Evolutionary conservation across 2,797 vertebrate genomes (phyloP).

Genomic region (Kryptolebias ocellatus): DNA sequence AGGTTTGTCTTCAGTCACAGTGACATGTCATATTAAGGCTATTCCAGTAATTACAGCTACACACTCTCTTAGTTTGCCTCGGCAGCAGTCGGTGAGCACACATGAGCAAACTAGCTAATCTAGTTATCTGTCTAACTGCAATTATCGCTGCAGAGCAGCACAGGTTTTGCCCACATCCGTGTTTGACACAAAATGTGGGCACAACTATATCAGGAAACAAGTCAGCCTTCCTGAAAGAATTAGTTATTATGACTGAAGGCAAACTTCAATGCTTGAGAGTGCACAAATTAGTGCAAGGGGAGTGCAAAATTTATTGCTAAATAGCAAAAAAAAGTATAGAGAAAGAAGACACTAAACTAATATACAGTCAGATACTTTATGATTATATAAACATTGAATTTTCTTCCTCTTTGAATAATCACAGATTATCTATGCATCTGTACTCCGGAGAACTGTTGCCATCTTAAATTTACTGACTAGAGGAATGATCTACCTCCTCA

Average conservation of each 20-base stretch:
- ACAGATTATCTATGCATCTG: not conserved
- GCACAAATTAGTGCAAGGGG: not conserved
- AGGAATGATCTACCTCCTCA: too few relatives aligned
- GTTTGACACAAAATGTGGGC: not conserved
- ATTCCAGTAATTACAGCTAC: conserved; percentile 14
- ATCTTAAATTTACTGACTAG: too few relatives aligned
- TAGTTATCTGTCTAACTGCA: conserved; percentile 22
- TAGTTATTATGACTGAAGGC: not conserved
- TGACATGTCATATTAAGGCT: conserved; percentile 8
- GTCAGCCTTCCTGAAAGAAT: not conserved
- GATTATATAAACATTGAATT: not conserved
- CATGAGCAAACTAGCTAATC: conserved; percentile 15
- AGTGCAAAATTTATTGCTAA: not conserved
- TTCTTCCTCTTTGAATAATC: not conserved
- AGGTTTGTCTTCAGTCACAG: conserved; percentile 7
- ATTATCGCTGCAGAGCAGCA: conserved; percentile 12
- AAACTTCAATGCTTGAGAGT: not conserved
- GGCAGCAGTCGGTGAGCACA: conserved; percentile 7
- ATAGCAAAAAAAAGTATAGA: not conserved
- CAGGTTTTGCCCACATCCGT: not conserved
- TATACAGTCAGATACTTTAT: not conserved
- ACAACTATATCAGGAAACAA: not conserved
- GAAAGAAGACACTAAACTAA: not conserved
- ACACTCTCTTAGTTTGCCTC: conserved; percentile 5
- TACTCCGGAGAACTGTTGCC: not conserved